Evolutionary conservation across 2,888 invertebrate species (phyloP), one percentile per base, ranked within the genome.

Genomic region (Ophion ventricosus): DNA sequence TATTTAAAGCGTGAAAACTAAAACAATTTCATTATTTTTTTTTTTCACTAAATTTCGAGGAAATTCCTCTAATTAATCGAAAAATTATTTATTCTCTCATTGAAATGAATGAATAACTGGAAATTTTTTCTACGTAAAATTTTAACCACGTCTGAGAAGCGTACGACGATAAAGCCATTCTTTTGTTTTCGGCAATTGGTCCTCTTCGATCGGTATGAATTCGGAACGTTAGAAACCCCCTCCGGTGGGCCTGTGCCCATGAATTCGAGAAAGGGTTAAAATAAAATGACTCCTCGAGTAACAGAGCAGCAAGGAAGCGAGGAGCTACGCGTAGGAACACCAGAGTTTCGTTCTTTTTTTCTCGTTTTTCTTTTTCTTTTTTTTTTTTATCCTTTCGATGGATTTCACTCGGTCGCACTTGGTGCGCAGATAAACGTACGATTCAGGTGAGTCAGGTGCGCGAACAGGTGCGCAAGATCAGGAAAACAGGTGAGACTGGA

Each of bases 371-470:
- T 54, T 43, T 14, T 59, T 64, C 29, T 29, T 63, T 63, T 26
- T 63, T 80, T 61, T 25, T 59, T 66, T 8, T 54, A n/a, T 80
- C 74, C 61, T 69, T 66, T 63, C 75, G 54, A 40, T 75, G 69
- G 69, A 69, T 75, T 54, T 63, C 79, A 72, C 64, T 76, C 82
- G 26, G 40, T 61, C 63, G 63, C 49, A 63, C 70, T 80, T 86
- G 80, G 84, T 91, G 91, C 91, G 91, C 91, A 90, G 90, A 89
- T 86, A 88, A 88, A 88, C 88, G 83, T 85, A 87, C 84, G 84
- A 87, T 87, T 84, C 88, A 90, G 89, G 90, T 91, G 88, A 89
- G 89, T 91, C 90, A 91, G 90, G 91, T 91, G 91, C 91, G 90
- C 91, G 87, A 85, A 86, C 90, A 90, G 91, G 91, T 90, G 90